These are phyloP conservation scores for Tetramorium alpestre DNA, from an alignment of 1,140 invertebrate species.

Conservation along the genomic window DNA sequence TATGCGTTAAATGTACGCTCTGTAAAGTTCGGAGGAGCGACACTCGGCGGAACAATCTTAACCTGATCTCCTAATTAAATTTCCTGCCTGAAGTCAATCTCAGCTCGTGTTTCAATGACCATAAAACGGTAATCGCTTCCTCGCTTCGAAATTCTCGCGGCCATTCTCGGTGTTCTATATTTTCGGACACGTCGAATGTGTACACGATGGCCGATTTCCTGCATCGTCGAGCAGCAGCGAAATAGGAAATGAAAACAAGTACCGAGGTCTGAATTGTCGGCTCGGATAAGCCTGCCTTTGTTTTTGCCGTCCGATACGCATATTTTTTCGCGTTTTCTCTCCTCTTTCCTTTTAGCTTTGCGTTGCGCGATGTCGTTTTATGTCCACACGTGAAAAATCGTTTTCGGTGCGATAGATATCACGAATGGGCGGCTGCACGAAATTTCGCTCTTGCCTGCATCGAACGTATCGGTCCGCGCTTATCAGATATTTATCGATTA, in stretches of 20 bases:
- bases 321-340: conserved; percentile 11
- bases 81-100: neutral
- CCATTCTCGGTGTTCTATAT: neutral
- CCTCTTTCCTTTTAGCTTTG: neutral
- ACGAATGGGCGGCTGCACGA: neutral
- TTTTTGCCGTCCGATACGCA: conserved; percentile 33
- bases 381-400: conserved; percentile 43
- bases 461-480: neutral
- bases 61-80: conserved; percentile 32
- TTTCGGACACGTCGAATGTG: neutral
- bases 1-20: neutral
- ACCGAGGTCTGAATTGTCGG: conserved; percentile 41
- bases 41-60: neutral
- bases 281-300: conserved; percentile 62
- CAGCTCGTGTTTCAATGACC: neutral
- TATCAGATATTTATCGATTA: conserved; percentile 41
- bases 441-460: neutral
- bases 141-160: neutral
- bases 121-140: neutral
- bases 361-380: neutral
- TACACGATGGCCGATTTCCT: conserved; percentile 20
- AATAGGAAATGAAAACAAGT: conserved; percentile 46
- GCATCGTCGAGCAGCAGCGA: conserved; percentile 46
- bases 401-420: conserved; percentile 43
- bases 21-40: neutral